Evolutionary conservation across 2,888 invertebrate species (phyloP).

Genomic region (Aleiodes leptofemur): DNA sequence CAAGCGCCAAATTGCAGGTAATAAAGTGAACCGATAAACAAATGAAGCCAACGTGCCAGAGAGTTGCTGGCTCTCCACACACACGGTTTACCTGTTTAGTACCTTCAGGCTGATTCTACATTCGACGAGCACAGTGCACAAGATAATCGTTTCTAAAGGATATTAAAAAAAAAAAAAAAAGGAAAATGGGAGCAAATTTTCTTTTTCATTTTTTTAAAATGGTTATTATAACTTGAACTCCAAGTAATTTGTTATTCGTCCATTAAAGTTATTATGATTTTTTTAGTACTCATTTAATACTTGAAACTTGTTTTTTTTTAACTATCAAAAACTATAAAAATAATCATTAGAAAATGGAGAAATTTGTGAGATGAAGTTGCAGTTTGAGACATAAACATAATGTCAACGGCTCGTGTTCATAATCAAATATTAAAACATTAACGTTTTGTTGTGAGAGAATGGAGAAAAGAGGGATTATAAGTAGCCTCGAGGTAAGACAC

Average conservation of each 20-base stretch:
- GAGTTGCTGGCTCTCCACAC: slow-evolving; percentile 34
- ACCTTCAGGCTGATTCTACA: slow-evolving; percentile 25
- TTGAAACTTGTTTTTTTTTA: too few species aligned
- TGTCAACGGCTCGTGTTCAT: neutral
- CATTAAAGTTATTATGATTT: too few species aligned
- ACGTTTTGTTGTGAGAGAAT: slow-evolving; percentile 46
- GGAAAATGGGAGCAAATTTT: neutral
- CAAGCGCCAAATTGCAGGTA: slow-evolving; percentile 72
- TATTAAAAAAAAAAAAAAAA: neutral
- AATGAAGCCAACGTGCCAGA: slow-evolving; percentile 69
- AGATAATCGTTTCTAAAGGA: neutral
- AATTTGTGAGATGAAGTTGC: too few species aligned
- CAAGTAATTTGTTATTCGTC: too few species aligned
- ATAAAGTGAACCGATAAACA: slow-evolving; percentile 72
- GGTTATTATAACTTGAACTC: too few species aligned
- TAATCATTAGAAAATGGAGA: too few species aligned
- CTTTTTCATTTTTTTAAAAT: neutral
- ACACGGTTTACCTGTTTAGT: slow-evolving; percentile 34
- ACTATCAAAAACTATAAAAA: too few species aligned
- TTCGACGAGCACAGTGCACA: slow-evolving; percentile 9
- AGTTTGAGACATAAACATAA: too few species aligned
- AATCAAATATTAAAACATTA: neutral
- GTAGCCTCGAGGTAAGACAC: slow-evolving; percentile 39
- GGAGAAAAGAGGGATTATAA: slow-evolving; percentile 29
- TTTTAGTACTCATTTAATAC: too few species aligned